These are phyloP conservation scores for Aphyosemion australe DNA, from an alignment of 2,113 vertebrate genomes.

Conservation along the genomic window DNA sequence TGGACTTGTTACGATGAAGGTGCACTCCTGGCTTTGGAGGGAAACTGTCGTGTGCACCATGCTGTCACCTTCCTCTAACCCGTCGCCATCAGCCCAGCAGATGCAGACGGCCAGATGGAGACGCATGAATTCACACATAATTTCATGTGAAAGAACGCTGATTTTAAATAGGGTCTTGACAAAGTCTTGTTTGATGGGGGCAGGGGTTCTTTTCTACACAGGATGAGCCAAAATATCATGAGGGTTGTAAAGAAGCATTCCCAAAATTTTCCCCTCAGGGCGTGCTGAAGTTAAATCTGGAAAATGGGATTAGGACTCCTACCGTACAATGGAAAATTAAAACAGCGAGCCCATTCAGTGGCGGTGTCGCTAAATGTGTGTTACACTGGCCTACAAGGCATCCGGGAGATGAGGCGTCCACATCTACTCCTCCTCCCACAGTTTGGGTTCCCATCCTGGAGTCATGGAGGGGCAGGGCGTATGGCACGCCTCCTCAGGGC, in stretches of 20 bases:
- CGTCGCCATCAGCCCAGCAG: slow-evolving; percentile 42
- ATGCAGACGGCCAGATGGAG: slow-evolving; percentile 59
- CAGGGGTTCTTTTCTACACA: slow-evolving; percentile 4
- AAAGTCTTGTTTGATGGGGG: slow-evolving; percentile 12
- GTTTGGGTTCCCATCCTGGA: slow-evolving; percentile 29
- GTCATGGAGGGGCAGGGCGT: slow-evolving; percentile 33
- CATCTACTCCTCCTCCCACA: slow-evolving; percentile 20
- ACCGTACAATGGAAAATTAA: slow-evolving; percentile 36
- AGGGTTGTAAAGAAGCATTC: slow-evolving; percentile 1
- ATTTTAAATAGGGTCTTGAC: slow-evolving; percentile 32
- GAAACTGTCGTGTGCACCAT: slow-evolving; percentile 10
- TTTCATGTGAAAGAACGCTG: slow-evolving; percentile 46
- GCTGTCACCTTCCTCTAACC: slow-evolving; percentile 36
- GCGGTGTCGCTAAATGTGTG: slow-evolving; percentile 10
- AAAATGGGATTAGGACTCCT: slow-evolving; percentile 45
- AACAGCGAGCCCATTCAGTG: slow-evolving; percentile 8
- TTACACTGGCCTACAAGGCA: slow-evolving; percentile 16
- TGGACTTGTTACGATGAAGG: slow-evolving; percentile 37
- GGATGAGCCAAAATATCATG: slow-evolving; percentile 8
- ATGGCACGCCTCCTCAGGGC: slow-evolving; percentile 51
- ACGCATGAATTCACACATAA: slow-evolving; percentile 60
- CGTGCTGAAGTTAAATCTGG: slow-evolving; percentile 19
- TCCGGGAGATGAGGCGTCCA: slow-evolving; percentile 26
- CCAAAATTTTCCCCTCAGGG: slow-evolving; percentile 14
- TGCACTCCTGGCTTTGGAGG: slow-evolving; percentile 40